These are phyloP conservation scores for Netelia virgata DNA, from an alignment of 2,888 invertebrate genomes.

Conservation along the genomic window DNA sequence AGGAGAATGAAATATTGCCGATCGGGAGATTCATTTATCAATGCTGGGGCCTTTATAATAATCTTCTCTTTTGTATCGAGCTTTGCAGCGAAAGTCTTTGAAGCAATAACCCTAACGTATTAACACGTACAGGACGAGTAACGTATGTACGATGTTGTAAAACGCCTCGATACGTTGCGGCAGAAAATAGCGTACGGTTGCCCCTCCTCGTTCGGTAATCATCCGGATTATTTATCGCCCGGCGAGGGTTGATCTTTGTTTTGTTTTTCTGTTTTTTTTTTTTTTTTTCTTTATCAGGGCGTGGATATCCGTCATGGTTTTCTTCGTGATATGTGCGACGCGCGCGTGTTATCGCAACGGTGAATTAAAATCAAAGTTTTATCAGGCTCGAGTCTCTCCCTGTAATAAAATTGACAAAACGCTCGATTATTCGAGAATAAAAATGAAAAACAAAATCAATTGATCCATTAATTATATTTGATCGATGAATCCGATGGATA, in stretches of 20 bases:
- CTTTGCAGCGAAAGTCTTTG: slow-evolving; percentile 27
- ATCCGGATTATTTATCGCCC: slow-evolving; percentile 76
- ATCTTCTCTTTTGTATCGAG: slow-evolving; percentile 27
- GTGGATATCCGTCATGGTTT: slow-evolving; percentile 44
- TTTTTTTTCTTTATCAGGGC: slow-evolving; percentile 28
- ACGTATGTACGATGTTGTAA: slow-evolving; percentile 30
- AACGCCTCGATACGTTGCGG: slow-evolving; percentile 26
- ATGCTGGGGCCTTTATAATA: slow-evolving; percentile 19
- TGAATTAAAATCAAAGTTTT: not conserved
- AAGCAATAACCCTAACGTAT: slow-evolving; percentile 26
- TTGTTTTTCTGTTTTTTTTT: not conserved
- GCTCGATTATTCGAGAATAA: too few species aligned
- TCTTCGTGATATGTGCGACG: not conserved
- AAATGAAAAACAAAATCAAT: too few species aligned
- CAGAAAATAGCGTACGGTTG: slow-evolving; percentile 46
- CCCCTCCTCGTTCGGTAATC: slow-evolving; percentile 75
- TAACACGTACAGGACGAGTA: slow-evolving; percentile 51
- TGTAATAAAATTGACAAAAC: too few species aligned
- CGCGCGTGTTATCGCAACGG: not conserved
- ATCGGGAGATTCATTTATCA: slow-evolving; percentile 44
- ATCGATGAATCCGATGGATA: too few species aligned
- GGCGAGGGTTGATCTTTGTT: slow-evolving; percentile 40
- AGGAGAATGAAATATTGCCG: slow-evolving; percentile 4
- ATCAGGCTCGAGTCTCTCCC: not conserved
- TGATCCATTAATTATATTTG: too few species aligned